phyloP scores from a whole-genome alignment of 2,113 vertebrate species.

The Ceuthmochares aereus region DNA sequence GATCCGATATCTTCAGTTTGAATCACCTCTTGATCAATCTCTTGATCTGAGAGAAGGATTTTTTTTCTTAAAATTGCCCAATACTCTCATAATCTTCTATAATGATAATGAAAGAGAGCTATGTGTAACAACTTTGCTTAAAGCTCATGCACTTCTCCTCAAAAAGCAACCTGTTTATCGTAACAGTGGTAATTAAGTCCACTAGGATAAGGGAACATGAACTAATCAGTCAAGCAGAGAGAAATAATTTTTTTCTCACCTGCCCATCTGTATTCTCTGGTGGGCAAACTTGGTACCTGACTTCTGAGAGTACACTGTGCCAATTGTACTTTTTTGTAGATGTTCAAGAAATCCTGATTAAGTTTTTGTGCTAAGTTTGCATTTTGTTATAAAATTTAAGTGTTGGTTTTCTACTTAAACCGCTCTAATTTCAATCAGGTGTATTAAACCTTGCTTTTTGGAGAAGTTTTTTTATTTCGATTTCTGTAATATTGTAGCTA shows the following conservation, averaged over 20 bases:
- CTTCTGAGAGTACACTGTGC: neutral
- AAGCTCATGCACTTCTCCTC: neutral
- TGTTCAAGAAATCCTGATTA: neutral
- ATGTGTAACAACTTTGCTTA: neutral
- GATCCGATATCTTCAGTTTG: neutral
- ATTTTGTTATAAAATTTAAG: neutral
- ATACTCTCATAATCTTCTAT: neutral
- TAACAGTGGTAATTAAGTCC: neutral
- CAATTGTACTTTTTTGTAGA: neutral
- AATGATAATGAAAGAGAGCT: neutral
- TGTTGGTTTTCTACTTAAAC: neutral
- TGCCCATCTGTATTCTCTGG: neutral
- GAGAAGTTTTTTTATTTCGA: neutral
- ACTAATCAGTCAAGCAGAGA: neutral
- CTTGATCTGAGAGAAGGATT: neutral
- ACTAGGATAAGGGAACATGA: neutral
- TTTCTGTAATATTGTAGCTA: neutral
- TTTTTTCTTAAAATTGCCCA: neutral
- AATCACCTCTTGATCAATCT: neutral
- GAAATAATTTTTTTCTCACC: neutral
- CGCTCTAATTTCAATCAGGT: neutral
- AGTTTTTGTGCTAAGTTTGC: neutral
- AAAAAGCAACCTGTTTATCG: neutral
- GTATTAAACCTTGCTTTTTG: neutral
- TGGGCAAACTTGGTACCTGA: neutral